A percentile compares a stretch with the other conserved stretches of the same genome.
Evolutionary conservation across 1,140 invertebrate species (phyloP).

Genomic region (Macrosteles quadrilineatus): DNA sequence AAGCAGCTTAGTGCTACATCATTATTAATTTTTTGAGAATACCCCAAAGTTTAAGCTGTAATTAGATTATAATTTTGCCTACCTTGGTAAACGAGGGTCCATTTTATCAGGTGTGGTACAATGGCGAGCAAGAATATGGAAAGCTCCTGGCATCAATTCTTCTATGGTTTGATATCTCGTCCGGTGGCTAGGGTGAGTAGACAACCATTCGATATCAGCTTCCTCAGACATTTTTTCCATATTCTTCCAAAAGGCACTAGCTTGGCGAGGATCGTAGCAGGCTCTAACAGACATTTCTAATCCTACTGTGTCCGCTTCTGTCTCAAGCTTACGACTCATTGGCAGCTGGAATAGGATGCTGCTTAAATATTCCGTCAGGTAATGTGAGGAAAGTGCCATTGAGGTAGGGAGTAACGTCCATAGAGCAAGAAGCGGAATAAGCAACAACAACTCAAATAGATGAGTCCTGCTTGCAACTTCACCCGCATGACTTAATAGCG

Average conservation of each 20-base stretch:
- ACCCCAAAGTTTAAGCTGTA: no score
- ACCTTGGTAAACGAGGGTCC: not conserved
- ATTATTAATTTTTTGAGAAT: no score
- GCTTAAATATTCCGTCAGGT: not conserved
- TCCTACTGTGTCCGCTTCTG: not conserved
- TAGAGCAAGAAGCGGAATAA: not conserved
- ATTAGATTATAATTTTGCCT: no score
- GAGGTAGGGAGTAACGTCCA: slow-evolving; percentile 1
- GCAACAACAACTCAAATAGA: not conserved
- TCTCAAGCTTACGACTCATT: not conserved
- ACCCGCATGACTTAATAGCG: not conserved
- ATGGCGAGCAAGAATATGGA: not conserved
- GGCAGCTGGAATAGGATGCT: not conserved
- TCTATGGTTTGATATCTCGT: not conserved
- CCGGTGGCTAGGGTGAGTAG: not conserved
- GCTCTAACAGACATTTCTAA: not conserved
- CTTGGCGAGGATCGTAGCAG: slow-evolving; percentile 9
- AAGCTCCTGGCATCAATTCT: not conserved
- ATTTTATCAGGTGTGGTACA: not conserved
- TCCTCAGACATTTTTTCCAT: not conserved
- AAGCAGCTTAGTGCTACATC: no score
- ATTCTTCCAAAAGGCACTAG: not conserved
- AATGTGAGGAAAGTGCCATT: not conserved
- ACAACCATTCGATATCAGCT: not conserved
- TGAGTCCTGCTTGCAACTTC: not conserved